Evolutionary conservation across 2,113 vertebrate genomes (phyloP).

Genomic region (Ramphastos sulfuratus): DNA sequence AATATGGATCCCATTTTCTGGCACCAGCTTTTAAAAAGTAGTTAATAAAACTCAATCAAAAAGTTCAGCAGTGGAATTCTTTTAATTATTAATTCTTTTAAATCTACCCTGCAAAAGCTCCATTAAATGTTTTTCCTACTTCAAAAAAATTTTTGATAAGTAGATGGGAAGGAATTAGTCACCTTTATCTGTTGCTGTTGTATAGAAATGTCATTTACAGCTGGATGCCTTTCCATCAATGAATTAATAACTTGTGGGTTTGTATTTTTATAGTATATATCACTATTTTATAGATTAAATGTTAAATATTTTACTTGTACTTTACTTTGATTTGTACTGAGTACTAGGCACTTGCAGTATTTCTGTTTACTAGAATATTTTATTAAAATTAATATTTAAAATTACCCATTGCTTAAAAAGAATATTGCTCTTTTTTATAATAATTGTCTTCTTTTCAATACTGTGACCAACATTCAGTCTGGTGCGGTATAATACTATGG

Average conservation of each 20-base stretch:
- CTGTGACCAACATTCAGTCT: neutral
- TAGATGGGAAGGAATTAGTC: slow-evolving; percentile 9
- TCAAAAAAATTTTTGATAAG: neutral
- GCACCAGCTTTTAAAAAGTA: neutral
- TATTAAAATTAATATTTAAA: slow-evolving; percentile 65
- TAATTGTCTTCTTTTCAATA: neutral
- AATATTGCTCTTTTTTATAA: neutral
- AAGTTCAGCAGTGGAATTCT: neutral
- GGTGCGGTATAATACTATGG: neutral
- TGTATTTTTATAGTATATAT: slow-evolving; percentile 39
- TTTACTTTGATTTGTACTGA: slow-evolving; percentile 49
- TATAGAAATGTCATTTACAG: slow-evolving; percentile 11
- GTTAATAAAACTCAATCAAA: neutral
- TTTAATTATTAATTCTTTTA: neutral
- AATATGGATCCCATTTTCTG: neutral
- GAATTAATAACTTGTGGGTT: slow-evolving; percentile 37
- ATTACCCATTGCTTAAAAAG: slow-evolving; percentile 8
- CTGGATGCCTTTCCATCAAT: slow-evolving; percentile 8
- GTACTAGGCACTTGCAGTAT: neutral
- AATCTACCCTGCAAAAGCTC: neutral
- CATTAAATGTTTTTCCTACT: neutral
- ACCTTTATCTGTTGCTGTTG: neutral
- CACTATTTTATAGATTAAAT: slow-evolving; percentile 59
- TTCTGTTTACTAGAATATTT: slow-evolving; percentile 50
- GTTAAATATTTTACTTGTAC: slow-evolving; percentile 66